Base-by-base conservation (phyloP, 2,888 invertebrate species). In the Geophilus truncorum region DNA sequence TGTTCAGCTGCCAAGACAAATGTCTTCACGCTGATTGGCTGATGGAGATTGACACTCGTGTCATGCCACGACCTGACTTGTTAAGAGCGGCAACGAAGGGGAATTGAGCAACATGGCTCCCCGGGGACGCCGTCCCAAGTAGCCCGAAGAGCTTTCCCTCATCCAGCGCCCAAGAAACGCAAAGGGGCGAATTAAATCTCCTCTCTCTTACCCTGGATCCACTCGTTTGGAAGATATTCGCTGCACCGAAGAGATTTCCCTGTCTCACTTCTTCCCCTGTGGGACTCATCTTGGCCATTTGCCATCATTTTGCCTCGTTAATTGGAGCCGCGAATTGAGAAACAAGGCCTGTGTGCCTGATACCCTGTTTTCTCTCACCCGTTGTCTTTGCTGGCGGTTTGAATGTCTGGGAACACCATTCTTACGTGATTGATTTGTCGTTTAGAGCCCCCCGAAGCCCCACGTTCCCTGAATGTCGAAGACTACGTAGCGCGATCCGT, bases 401-500 rank as follows among this genome's bases (percentile, higher is more conserved):
- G n/a, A n/a, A n/a, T n/a, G n/a, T n/a, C n/a, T n/a, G n/a, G n/a
- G n/a, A n/a, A n/a, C n/a, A n/a, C n/a, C n/a, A n/a, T n/a, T 12
- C 57, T 57, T 18, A 57, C 57, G 1, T 57, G 57, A 57, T 57
- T 57, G 57, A 57, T 57, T 57, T 57, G 15, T 76, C n/a, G 6
- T 78, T 32, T 23, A 79, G 79, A 51, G 45, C 79, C 79, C 6
- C 79, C 79, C n/a, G 79, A 40, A 28, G 15, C 79, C 1, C 79
- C 79, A 6, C n/a, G 51, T 1, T 40, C 45, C 1, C 9, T 79
- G 7, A 51, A 28, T 12, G 45, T 79, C 2, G 28, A 28, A 9
- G 51, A 79, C 28, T 28, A 40, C 12, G 57, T 18, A 6, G 28
- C 45, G 15, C 4, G 79, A 25, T 51, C 51, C 1, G 79, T 79